phyloP scores from a whole-genome alignment of 2,113 vertebrate species.

The Globicephala melas region DNA sequence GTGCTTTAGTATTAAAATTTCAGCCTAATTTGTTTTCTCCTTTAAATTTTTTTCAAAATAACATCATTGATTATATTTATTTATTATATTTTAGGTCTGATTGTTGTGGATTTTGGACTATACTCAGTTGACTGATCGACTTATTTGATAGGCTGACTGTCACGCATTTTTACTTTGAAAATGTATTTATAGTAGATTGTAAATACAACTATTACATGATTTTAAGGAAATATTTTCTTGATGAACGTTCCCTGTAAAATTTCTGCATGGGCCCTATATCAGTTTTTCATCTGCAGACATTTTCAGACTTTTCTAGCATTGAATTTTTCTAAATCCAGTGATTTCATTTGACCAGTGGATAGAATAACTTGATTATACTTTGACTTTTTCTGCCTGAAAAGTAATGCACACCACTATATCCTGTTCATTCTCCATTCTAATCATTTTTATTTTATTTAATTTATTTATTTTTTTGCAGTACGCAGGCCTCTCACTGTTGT shows the following conservation, averaged over 20 bases:
- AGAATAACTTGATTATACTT: background rate
- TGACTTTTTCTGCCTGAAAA: background rate
- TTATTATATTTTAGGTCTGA: background rate
- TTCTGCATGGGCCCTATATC: background rate
- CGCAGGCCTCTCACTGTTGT: no score
- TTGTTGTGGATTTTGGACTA: background rate
- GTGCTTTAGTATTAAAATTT: background rate
- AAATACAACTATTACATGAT: background rate
- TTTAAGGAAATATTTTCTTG: conserved; percentile 2
- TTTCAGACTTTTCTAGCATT: background rate
- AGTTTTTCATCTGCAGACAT: background rate
- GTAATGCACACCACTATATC: background rate
- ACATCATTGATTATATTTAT: background rate
- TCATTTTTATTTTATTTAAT: background rate
- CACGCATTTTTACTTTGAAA: background rate
- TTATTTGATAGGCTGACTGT: background rate
- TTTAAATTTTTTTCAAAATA: background rate
- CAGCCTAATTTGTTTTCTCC: background rate
- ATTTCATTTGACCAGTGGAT: background rate
- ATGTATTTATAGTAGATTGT: background rate
- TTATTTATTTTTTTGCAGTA: no score
- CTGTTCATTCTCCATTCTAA: background rate
- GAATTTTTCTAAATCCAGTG: background rate
- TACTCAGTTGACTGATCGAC: background rate
- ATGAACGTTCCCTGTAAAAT: background rate